Base-by-base conservation (phyloP, 2,113 vertebrate genomes). In the Chascanopsetta lugubris region DNA sequence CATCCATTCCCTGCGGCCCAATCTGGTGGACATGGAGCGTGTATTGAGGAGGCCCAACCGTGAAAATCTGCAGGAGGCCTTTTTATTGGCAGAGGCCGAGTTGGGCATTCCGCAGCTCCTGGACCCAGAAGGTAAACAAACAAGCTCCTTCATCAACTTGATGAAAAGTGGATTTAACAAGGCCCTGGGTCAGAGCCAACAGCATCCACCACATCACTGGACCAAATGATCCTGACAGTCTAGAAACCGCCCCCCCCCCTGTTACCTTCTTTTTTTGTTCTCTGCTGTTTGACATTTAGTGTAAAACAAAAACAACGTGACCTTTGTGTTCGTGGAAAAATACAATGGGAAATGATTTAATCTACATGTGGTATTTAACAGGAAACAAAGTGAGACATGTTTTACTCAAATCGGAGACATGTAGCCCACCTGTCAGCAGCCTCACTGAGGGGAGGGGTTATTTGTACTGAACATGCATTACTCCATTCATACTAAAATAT, bases 41-140 rank as follows among this genome's bases (percentile, higher is more conserved):
- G 87, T 95, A 20, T 94, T 85, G 82, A 89, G 82, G 56, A 93
- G 92, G 67, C 79, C 94, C 13, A 97, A 97, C 64, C 88, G 88
- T 42, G 94, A 96, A 83, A 99, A 99, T 75, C 89, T 99, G 71
- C 94, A 96, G 72, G 94, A 96, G 46, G 97, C 97, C 2, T 99
- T 99, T 85, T 76, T 85, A 11, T 77, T 99, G 4, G 97, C 97
- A 2, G 97, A 99, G 84, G 90, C 64, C 7, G 93, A 98, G 49
- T 85, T 99, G 49, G 96, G 95, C 62, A 95, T 99, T 69, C 96
- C 97, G 26, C 93, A 95, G 32, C 93, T 99, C 2, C 94, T 99
- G 54, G 97, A 99, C 82, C 96, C 97, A 6, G 96, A 98, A 92
- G 97, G 97, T 97, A 92, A 83, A 70, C 30, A 5, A 47, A 10